Evolutionary conservation across 1,140 invertebrate genomes (phyloP).

Genomic region (Hypothenemus hampei): DNA sequence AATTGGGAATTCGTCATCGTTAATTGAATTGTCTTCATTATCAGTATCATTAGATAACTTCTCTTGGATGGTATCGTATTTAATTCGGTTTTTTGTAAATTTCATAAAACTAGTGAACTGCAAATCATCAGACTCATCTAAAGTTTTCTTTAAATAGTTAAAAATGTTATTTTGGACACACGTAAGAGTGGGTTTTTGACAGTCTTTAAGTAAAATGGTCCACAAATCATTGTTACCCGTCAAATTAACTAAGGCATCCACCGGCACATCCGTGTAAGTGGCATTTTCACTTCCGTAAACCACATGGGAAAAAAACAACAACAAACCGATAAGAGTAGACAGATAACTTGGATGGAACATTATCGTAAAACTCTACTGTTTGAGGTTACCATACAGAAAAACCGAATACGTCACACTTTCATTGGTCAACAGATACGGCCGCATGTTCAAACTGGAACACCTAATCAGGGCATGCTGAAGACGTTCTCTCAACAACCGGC

Average conservation of each 20-base stretch:
- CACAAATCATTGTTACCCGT: slow-evolving; percentile 59
- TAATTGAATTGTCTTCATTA: background rate
- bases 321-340: background rate
- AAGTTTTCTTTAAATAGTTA: slow-evolving; percentile 58
- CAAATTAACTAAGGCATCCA: slow-evolving; percentile 22
- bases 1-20: slow-evolving; percentile 47
- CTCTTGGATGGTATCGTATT: slow-evolving; percentile 54
- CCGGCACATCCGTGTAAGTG: slow-evolving; percentile 11
- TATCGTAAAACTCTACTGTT: slow-evolving; percentile 6
- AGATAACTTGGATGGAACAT: slow-evolving; percentile 18
- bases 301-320: background rate
- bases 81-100: slow-evolving; percentile 61
- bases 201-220: slow-evolving; percentile 65
- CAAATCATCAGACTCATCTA: slow-evolving; percentile 60
- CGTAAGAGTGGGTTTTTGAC: slow-evolving; percentile 58
- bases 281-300: slow-evolving; percentile 21
- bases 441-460: slow-evolving; percentile 24
- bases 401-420: slow-evolving; percentile 24
- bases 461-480: slow-evolving; percentile 25
- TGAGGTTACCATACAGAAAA: slow-evolving; percentile 13
- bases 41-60: no score
- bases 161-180: slow-evolving; percentile 74
- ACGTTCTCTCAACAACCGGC: slow-evolving; percentile 24
- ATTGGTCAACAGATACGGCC: slow-evolving; percentile 9
- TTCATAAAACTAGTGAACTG: slow-evolving; percentile 64